Percentiles rank a stretch among this genome's conserved stretches.
phyloP scores from a whole-genome alignment of 2,888 invertebrate species.

The Heteromyza rotundicornis region DNA sequence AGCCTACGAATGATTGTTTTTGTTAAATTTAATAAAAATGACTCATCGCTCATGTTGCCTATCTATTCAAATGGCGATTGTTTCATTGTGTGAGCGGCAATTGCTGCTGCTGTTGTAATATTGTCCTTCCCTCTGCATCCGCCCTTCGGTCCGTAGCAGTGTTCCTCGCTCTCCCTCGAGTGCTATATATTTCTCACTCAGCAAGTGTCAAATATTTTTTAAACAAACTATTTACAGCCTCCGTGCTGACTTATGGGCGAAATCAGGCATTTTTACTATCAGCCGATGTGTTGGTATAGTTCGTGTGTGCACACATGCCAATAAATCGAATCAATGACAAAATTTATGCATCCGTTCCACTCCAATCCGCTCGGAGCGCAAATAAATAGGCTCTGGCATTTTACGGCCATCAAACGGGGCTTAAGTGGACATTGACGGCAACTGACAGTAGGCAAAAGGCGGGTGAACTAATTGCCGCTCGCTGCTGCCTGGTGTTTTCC shows the following conservation, averaged over 20 bases:
- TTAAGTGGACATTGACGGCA: background rate
- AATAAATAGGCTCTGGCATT: background rate
- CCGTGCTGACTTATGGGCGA: background rate
- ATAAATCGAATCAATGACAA: conserved; percentile 6
- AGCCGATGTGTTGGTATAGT: background rate
- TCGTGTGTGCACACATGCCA: background rate
- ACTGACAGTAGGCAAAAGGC: background rate
- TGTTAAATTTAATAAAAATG: background rate
- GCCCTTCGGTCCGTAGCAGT: no score
- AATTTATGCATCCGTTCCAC: no score
- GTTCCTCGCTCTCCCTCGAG: background rate
- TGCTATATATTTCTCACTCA: background rate
- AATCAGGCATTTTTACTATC: no score
- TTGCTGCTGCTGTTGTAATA: background rate
- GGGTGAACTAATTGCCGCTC: background rate
- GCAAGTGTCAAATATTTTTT: background rate
- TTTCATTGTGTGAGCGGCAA: background rate
- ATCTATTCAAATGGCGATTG: background rate
- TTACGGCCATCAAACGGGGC: conserved; percentile 1
- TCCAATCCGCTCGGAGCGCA: background rate
- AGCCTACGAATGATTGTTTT: background rate
- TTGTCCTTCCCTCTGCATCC: no score
- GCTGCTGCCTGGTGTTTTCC: no score
- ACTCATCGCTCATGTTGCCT: background rate
- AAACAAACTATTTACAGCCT: background rate